phyloP scores from a whole-genome alignment of 2,888 invertebrate species.

The Acrobasis repandana region DNA sequence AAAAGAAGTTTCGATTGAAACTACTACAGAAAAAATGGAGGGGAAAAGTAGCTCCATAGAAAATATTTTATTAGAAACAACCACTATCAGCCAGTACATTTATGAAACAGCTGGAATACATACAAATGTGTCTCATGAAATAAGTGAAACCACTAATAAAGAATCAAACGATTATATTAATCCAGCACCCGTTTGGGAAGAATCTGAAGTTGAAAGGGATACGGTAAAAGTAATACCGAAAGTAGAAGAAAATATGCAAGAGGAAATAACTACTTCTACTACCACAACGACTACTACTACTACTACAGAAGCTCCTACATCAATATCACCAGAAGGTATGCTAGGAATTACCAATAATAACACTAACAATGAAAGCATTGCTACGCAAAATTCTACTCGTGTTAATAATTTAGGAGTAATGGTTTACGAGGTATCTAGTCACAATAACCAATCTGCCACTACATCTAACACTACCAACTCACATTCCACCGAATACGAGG shows the following conservation, averaged over 20 bases:
- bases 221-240: conserved; percentile 40
- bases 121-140: conserved; percentile 25
- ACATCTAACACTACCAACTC: conserved; percentile 48
- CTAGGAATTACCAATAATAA: conserved; percentile 26
- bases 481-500: conserved; percentile 63
- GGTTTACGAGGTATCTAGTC: conserved; percentile 71
- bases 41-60: conserved; percentile 31
- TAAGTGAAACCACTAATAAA: conserved; percentile 17
- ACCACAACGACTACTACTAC: conserved; percentile 32
- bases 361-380: conserved; percentile 19
- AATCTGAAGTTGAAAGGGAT: conserved; percentile 46
- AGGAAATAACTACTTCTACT: conserved; percentile 13
- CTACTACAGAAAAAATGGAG: conserved; percentile 26
- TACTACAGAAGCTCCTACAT: conserved; percentile 27
- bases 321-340: conserved; percentile 19
- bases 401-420: conserved; percentile 68
- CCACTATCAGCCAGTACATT: conserved; percentile 66
- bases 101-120: conserved; percentile 54
- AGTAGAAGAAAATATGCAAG: conserved; percentile 24
- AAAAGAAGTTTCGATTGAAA: conserved; percentile 31
- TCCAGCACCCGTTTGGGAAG: conserved; percentile 75
- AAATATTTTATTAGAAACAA: conserved; percentile 48
- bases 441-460: conserved; percentile 50
- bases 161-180: conserved; percentile 28
- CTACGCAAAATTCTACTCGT: conserved; percentile 48